Base-by-base conservation (phyloP, 2,797 vertebrate species). In the Characodon lateralis region DNA sequence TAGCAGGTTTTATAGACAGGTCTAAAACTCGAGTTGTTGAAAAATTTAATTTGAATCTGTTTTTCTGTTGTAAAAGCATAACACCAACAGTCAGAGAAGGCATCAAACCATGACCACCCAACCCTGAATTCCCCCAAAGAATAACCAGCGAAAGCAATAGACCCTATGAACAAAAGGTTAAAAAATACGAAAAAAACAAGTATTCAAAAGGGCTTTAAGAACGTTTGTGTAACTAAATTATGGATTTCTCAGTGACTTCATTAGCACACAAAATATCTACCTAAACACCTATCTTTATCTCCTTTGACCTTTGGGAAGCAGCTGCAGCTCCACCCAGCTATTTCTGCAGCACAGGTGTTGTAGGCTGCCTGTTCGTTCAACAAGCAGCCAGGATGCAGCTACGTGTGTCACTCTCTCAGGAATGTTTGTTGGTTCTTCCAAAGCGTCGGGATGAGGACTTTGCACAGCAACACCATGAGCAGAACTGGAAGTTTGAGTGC, bases 101-200 rank as follows among this genome's bases (percentile, higher is more conserved):
- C 87, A 93, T 94, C 88, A 91, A 94, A 92, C 91, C 90, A 48
- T 89, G 89, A 93, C 89, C 87, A 59, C 89, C 88, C 89, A 79
- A 92, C 89, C 91, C 90, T 93, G 91, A 94, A 92, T 88, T 89
- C 84, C 80, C 87, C 80, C 83, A 78, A 88, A 76, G 77, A 91
- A 93, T 76, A 92, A 86, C 88, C 89, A 92, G 89, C 83, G 84
- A 92, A 87, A 92, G 85, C 87, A 91, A 86, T 80, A 83, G 56
- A 87, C 78, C 85, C 86, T 83, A 80, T 78, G 50, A 89, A 89
- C 76, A 80, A 84, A 86, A 63, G 43, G 13, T 72, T 35, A 70
- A 80, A 72, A 68, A 74, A 48, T 13, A 31, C 31, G 18, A 80
- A 18, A 80, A 82, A 78, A 81, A 89, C 82, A 79, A 79, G 71